Conservation (phyloP, 2,888 invertebrate species). For the Heteropelma amictum region DNA sequence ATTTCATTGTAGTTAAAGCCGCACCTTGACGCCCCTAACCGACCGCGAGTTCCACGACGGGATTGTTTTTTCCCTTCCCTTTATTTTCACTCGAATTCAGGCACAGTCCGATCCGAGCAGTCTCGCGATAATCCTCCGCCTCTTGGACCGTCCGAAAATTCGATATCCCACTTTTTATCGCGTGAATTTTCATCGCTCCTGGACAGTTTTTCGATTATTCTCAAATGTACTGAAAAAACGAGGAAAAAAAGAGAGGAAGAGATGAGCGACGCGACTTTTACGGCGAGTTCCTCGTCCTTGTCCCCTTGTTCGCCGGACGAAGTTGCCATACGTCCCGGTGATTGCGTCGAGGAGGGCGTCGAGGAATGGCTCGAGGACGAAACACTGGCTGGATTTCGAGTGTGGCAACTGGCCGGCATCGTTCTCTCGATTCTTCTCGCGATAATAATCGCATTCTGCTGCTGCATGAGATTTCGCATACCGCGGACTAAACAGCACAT, state of each 20-base stretch:
- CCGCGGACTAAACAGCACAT: conserved; percentile 97
- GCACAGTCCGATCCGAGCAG: neutral
- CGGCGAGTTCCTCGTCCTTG: conserved; percentile 28
- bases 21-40: conserved; percentile 46
- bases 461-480: conserved; percentile 93
- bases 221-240: conserved; percentile 29
- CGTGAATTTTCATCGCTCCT: neutral
- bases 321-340: conserved; percentile 63
- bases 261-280: conserved; percentile 25
- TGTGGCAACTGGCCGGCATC: conserved; percentile 84
- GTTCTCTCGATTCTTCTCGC: conserved; percentile 70
- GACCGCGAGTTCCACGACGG: neutral
- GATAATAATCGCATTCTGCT: conserved; percentile 86
- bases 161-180: too few species aligned
- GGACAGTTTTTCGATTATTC: neutral
- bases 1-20: conserved; percentile 50
- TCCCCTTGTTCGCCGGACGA: conserved; percentile 66
- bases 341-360: conserved; percentile 66
- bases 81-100: neutral
- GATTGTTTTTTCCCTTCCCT: neutral
- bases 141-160: neutral
- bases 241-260: neutral
- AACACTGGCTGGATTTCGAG: conserved; percentile 84
- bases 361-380: conserved; percentile 86
- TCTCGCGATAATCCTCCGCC: neutral